These are phyloP conservation scores for Junonia oenone DNA, from an alignment of 2,888 invertebrate genomes.

Conservation along the genomic window DNA sequence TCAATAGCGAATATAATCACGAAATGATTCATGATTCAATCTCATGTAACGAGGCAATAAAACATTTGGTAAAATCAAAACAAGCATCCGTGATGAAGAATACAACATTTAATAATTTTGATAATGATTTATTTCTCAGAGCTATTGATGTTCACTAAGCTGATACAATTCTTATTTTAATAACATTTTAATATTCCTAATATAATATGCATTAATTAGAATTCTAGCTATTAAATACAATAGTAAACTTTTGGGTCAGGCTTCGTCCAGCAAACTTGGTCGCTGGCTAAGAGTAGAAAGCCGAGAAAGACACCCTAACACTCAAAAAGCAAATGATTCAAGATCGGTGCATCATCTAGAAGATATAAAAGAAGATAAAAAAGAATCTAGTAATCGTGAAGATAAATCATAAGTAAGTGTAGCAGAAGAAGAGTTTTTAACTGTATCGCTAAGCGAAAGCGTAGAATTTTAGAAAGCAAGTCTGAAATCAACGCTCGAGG, in stretches of 20 bases:
- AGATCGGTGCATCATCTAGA: conserved; percentile 28
- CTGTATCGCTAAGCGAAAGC: conserved; percentile 13
- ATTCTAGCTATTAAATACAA: conserved; percentile 78
- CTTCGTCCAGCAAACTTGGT: conserved; percentile 48
- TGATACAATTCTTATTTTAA: conserved; percentile 77
- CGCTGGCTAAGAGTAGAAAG: conserved; percentile 44
- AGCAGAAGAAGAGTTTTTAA: conserved; percentile 1
- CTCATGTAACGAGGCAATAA: not conserved
- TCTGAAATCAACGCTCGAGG: not conserved
- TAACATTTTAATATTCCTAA: conserved; percentile 77
- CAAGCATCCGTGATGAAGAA: conserved; percentile 42
- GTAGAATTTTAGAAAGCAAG: conserved; percentile 7
- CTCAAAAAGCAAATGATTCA: conserved; percentile 28
- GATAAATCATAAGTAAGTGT: not conserved
- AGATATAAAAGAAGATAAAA: conserved; percentile 3
- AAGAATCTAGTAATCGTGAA: conserved; percentile 7
- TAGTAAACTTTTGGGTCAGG: conserved; percentile 65
- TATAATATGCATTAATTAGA: conserved; percentile 77
- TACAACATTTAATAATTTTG: conserved; percentile 76
- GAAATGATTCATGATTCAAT: not conserved
- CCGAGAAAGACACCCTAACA: conserved; percentile 40
- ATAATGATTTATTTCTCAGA: conserved; percentile 77
- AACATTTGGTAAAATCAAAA: conserved; percentile 14
- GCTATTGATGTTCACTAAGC: conserved; percentile 80
- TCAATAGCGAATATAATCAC: not conserved